Evolutionary conservation across 2,113 vertebrate species (phyloP).

Genomic region (Poeciliopsis retropinna): DNA sequence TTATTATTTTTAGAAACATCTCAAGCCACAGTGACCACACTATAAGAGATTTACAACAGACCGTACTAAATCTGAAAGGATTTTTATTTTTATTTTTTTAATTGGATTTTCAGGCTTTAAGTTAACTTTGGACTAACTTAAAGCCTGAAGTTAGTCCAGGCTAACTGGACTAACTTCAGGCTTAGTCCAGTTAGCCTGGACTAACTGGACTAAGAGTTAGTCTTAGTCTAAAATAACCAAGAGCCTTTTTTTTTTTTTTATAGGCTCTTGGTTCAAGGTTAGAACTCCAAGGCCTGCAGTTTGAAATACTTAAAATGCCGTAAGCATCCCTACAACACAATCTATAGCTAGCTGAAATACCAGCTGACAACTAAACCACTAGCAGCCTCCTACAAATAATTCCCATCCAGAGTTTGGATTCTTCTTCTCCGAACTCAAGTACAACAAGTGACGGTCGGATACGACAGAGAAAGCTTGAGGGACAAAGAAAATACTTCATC

Average conservation of each 20-base stretch:
- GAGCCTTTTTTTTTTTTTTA: conserved; percentile 5
- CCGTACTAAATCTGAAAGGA: not conserved
- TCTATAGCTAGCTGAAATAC: conserved; percentile 57
- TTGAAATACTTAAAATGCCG: conserved; percentile 33
- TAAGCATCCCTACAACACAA: conserved; percentile 50
- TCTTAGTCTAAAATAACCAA: no score
- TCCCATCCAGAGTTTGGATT: conserved; percentile 64
- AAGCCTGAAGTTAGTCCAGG: no score
- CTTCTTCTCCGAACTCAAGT: conserved; percentile 66
- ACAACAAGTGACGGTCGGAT: conserved; percentile 62
- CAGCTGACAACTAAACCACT: conserved; percentile 65
- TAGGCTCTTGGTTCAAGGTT: conserved; percentile 38
- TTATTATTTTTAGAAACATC: no score
- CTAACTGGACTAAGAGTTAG: no score
- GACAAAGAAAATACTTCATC: conserved; percentile 84
- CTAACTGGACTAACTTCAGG: no score
- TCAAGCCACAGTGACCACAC: not conserved
- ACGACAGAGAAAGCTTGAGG: conserved; percentile 67
- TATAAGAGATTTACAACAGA: not conserved
- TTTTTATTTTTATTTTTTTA: conserved; percentile 8
- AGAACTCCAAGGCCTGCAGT: conserved; percentile 28
- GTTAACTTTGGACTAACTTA: conserved; percentile 64
- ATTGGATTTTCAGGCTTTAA: conserved; percentile 39
- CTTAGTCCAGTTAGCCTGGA: no score
- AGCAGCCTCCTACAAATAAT: conserved; percentile 61